phyloP scores from a whole-genome alignment of 2,888 invertebrate species.

The Drosophila mulleri region DNA sequence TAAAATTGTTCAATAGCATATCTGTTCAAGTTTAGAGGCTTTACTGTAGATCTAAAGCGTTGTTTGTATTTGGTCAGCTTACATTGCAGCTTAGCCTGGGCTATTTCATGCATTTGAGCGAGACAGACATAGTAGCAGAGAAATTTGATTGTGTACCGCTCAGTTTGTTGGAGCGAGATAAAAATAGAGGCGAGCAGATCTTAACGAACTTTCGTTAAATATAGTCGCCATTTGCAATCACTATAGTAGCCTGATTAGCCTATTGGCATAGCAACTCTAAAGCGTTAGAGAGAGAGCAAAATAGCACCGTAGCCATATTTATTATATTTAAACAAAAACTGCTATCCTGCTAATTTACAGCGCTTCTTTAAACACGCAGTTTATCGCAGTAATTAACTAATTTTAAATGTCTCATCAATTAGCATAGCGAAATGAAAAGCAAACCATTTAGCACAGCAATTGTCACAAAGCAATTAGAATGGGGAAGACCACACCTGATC shows the following conservation, averaged over 20 bases:
- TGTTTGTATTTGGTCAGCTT: neutral
- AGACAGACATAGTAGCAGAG: neutral
- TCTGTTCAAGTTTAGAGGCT: neutral
- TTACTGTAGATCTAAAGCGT: neutral
- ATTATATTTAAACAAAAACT: neutral
- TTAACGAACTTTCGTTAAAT: neutral
- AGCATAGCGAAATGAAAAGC: neutral
- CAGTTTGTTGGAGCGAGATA: neutral
- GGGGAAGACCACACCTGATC: constrained; percentile 48
- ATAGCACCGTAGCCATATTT: neutral
- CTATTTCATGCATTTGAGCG: neutral
- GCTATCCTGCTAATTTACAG: neutral
- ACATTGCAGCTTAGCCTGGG: neutral
- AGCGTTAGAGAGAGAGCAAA: neutral
- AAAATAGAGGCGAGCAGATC: neutral
- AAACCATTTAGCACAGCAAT: constrained; percentile 39
- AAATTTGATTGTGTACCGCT: neutral
- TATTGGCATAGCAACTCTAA: neutral
- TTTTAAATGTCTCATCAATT: constrained; percentile 6
- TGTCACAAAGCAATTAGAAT: constrained; percentile 47
- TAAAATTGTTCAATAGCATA: neutral
- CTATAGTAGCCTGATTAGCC: neutral
- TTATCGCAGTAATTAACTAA: neutral
- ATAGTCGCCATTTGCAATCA: neutral
- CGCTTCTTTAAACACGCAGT: neutral